These are phyloP conservation scores for Resseliella maxima DNA, from an alignment of 2,888 invertebrate species.

Conservation along the genomic window DNA sequence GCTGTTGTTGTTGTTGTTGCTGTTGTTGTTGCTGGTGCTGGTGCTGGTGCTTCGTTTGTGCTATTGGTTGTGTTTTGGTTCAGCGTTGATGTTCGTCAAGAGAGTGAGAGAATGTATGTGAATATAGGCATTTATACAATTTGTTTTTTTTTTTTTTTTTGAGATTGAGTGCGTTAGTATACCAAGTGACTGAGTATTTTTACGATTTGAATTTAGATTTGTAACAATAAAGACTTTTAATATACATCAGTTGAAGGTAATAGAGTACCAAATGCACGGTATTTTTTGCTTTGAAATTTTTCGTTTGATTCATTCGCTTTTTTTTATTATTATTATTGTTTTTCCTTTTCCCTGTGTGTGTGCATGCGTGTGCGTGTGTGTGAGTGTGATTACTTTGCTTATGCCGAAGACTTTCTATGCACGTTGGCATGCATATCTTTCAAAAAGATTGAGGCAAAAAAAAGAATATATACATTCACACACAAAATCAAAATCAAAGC, in stretches of 20 bases:
- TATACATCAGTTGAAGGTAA: constrained; percentile 2
- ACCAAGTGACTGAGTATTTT: constrained; percentile 10
- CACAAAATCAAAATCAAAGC: too few species aligned
- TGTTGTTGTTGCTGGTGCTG: background rate
- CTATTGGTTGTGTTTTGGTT: background rate
- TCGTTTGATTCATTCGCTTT: background rate
- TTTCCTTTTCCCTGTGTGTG: background rate
- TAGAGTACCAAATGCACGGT: background rate
- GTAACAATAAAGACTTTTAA: constrained; percentile 25
- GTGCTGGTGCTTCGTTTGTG: background rate
- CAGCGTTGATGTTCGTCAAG: background rate
- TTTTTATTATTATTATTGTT: background rate
- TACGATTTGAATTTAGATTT: constrained; percentile 39
- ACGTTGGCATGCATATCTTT: constrained; percentile 2
- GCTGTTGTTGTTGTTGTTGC: background rate
- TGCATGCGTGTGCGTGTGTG: background rate
- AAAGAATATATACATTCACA: too few species aligned
- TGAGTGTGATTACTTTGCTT: background rate
- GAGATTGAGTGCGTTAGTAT: background rate
- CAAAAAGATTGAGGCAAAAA: background rate
- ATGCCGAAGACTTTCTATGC: background rate
- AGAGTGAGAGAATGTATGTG: background rate
- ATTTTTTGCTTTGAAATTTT: constrained; percentile 23
- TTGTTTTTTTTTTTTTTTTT: background rate
- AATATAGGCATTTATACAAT: background rate